These are phyloP conservation scores for Mohoua ochrocephala DNA, from an alignment of 2,113 vertebrate species.

Conservation along the genomic window DNA sequence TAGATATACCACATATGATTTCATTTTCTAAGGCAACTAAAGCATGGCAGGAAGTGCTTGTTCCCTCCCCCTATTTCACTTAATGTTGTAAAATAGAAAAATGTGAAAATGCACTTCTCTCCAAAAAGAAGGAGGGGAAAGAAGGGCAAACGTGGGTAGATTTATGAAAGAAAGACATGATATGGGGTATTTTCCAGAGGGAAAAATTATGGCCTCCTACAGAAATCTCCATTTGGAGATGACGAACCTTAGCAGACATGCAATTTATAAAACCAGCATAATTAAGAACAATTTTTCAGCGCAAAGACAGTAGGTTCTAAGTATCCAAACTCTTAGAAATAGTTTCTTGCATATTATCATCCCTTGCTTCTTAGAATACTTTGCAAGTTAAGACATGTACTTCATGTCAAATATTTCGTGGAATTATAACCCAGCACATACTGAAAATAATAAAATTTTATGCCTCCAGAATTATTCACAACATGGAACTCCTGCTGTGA, in stretches of 20 bases:
- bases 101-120: neutral
- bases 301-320: neutral
- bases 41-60: neutral
- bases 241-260: neutral
- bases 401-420: conserved; percentile 41
- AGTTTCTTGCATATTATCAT: neutral
- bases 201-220: neutral
- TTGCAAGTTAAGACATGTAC: conserved; percentile 48
- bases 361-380: neutral
- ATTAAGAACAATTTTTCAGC: conserved; percentile 26
- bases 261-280: conserved; percentile 4
- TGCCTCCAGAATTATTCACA: conserved; percentile 63
- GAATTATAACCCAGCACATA: conserved; percentile 47
- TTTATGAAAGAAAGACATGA: neutral
- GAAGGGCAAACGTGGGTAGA: neutral
- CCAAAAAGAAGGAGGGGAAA: neutral
- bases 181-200: neutral
- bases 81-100: neutral
- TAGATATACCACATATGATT: neutral
- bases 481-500: conserved; percentile 55
- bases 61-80: neutral
- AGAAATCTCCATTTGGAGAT: neutral
- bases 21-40: neutral
- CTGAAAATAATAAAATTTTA: conserved; percentile 60
- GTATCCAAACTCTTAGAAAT: neutral